These are phyloP conservation scores for Fulica atra DNA, from an alignment of 2,113 vertebrate genomes.

Conservation along the genomic window DNA sequence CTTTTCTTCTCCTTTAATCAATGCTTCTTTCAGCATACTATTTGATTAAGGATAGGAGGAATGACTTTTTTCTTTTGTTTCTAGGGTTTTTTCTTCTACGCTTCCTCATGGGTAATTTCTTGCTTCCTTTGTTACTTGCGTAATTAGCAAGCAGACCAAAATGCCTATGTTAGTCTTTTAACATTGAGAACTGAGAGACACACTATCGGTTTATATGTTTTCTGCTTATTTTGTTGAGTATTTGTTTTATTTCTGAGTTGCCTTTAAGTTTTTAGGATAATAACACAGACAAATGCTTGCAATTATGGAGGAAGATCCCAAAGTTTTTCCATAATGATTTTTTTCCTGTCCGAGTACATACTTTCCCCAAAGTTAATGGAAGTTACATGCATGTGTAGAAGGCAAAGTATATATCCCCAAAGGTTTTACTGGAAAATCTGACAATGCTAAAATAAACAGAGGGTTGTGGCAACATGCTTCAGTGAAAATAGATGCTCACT, in stretches of 20 bases:
- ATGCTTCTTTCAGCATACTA: neutral
- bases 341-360: neutral
- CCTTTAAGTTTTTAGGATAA: neutral
- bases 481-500: neutral
- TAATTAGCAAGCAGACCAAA: neutral
- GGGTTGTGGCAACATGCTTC: neutral
- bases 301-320: neutral
- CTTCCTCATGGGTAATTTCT: neutral
- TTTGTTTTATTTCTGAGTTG: neutral
- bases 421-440: conserved; percentile 18
- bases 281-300: neutral
- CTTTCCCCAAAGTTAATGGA: neutral
- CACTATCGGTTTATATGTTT: neutral
- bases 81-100: neutral
- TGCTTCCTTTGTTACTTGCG: neutral
- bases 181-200: neutral
- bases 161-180: neutral
- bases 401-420: neutral
- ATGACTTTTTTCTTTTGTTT: neutral
- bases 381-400: neutral
- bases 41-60: neutral
- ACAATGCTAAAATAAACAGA: conserved; percentile 24
- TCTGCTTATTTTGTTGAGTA: neutral
- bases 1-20: neutral
- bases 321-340: neutral